These are phyloP conservation scores for Caiman crocodilus DNA, from an alignment of 2,797 vertebrate genomes.

Conservation along the genomic window DNA sequence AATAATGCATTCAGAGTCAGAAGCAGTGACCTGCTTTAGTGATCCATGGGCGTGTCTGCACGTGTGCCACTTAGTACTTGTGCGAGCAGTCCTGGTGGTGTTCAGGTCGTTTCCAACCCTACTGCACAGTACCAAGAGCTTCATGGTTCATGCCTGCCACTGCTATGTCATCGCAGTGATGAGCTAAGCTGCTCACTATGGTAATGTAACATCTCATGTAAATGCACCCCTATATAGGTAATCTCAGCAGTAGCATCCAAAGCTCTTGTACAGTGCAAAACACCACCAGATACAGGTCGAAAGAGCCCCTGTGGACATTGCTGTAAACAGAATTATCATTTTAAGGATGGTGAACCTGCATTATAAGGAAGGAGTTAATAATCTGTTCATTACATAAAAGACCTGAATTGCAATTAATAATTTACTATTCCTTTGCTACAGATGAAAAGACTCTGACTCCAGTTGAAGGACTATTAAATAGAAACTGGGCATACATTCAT, in stretches of 20 bases:
- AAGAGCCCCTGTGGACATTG: background rate
- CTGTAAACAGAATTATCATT: background rate
- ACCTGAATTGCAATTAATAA: background rate
- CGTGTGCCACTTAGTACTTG: too few relatives aligned
- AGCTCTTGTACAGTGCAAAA: background rate
- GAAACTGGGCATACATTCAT: background rate
- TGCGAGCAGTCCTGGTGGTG: too few relatives aligned
- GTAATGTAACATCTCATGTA: too few relatives aligned
- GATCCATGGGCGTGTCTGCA: background rate
- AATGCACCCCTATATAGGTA: too few relatives aligned
- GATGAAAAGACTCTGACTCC: background rate
- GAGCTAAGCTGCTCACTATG: too few relatives aligned
- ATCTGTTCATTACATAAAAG: background rate
- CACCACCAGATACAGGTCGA: background rate
- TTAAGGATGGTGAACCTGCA: background rate
- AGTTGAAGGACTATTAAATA: conserved; percentile 1
- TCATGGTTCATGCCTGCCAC: too few relatives aligned
- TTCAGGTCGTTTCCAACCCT: too few relatives aligned
- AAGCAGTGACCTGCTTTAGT: background rate
- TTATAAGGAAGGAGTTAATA: background rate
- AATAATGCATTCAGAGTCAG: background rate
- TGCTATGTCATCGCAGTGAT: too few relatives aligned
- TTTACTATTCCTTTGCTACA: background rate
- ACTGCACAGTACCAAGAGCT: too few relatives aligned
- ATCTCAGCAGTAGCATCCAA: background rate